Conservation (phyloP, 2,113 vertebrate genomes). For the Odobenus rosmarus region DNA sequence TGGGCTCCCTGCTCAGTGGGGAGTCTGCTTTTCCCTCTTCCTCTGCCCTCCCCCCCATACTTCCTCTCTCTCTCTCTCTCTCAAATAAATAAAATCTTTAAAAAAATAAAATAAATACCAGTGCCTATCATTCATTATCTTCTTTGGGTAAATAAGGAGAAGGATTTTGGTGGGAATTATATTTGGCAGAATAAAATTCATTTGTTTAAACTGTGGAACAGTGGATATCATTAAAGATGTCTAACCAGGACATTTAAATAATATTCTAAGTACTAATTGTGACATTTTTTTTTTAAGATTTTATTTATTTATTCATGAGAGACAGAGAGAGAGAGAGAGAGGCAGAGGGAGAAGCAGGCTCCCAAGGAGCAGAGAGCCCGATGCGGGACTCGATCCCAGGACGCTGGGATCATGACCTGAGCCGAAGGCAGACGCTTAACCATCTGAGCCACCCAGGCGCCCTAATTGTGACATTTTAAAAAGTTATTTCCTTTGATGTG, state of each 20-base stretch:
- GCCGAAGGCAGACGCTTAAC: too few relatives aligned
- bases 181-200: conserved; percentile 14
- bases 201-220: conserved; percentile 5
- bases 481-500: not conserved
- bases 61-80: not conserved
- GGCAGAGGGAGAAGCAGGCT: too few relatives aligned
- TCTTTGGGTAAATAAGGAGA: not conserved
- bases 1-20: not conserved
- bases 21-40: not conserved
- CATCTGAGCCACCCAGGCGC: too few relatives aligned
- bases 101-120: not conserved
- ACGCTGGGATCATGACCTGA: too few relatives aligned
- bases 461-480: not conserved
- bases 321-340: too few relatives aligned
- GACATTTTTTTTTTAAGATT: too few relatives aligned
- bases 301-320: too few relatives aligned
- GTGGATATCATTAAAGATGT: not conserved
- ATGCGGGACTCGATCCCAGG: too few relatives aligned
- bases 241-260: not conserved
- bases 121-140: not conserved
- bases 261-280: not conserved
- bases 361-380: too few relatives aligned
- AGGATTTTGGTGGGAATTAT: not conserved
- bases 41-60: not conserved
- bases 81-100: not conserved